These are phyloP conservation scores for Pristionchus fissidentatus DNA, from an alignment of 2,888 invertebrate species.

Conservation along the genomic window DNA sequence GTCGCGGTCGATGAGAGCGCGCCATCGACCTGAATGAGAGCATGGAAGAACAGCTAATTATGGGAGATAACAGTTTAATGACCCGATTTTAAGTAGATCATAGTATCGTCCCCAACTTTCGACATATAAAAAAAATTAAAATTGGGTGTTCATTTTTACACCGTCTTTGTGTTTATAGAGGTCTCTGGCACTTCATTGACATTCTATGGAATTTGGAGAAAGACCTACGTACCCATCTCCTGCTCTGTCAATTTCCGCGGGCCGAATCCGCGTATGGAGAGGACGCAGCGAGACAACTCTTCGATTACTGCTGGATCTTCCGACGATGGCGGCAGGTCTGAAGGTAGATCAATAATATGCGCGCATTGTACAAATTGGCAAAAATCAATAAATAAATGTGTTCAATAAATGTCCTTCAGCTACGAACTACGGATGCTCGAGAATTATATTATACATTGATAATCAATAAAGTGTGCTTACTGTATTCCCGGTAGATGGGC, in stretches of 20 bases:
- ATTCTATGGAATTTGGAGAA: too few species aligned
- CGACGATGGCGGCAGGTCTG: neutral
- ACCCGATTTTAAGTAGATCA: neutral
- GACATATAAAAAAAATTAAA: too few species aligned
- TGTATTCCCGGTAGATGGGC: conserved; percentile 11
- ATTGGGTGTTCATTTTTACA: too few species aligned
- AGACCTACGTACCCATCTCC: conserved; percentile 65
- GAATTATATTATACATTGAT: too few species aligned
- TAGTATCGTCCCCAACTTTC: too few species aligned
- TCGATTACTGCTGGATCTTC: conserved; percentile 44
- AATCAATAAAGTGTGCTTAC: neutral
- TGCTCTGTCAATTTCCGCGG: conserved; percentile 72
- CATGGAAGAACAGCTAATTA: too few species aligned
- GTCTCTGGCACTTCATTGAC: too few species aligned
- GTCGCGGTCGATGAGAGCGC: conserved; percentile 57
- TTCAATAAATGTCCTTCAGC: too few species aligned
- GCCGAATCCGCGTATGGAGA: conserved; percentile 67
- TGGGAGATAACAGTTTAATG: too few species aligned
- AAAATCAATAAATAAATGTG: neutral
- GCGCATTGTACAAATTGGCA: neutral
- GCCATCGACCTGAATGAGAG: conserved; percentile 64
- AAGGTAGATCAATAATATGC: neutral
- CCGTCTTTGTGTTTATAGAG: too few species aligned
- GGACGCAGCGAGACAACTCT: conserved; percentile 57
- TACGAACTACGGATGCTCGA: too few species aligned